Conservation (phyloP, 2,888 invertebrate species). For the Pyralis farinalis region DNA sequence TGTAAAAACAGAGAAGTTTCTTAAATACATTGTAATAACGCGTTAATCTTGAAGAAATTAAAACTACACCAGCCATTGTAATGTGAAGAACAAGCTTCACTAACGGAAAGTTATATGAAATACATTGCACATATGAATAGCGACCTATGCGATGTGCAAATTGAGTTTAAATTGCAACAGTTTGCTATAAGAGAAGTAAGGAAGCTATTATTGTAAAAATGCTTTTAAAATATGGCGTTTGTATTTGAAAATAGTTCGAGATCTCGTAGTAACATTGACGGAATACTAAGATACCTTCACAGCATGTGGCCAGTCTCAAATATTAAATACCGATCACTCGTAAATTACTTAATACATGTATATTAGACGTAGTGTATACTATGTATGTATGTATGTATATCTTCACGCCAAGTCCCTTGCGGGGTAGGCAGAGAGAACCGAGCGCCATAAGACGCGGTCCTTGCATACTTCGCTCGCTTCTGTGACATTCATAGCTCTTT, state of each 20-base stretch:
- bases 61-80: not conserved
- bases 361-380: no score
- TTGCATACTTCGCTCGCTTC: no score
- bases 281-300: no score
- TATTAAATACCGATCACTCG: no score
- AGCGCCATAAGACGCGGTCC: no score
- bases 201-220: constrained; percentile 21
- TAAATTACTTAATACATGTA: no score
- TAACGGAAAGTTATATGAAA: not conserved
- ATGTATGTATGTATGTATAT: no score
- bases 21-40: not conserved
- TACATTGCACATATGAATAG: constrained; percentile 11
- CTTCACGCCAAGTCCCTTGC: no score
- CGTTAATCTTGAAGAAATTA: constrained; percentile 2
- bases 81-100: not conserved
- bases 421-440: no score
- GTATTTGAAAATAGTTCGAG: constrained; percentile 7
- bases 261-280: not conserved
- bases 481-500: no score
- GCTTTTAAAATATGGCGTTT: constrained; percentile 21
- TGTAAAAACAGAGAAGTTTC: no score
- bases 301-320: no score
- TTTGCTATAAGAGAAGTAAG: constrained; percentile 10
- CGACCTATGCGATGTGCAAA: constrained; percentile 1
- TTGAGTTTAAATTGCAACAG: constrained; percentile 9